Percentiles rank a stretch among this genome's conserved stretches.
These are phyloP conservation scores for Lepidocyrtoides sp. DNA, from an alignment of 2,888 invertebrate species.

Conservation along the genomic window DNA sequence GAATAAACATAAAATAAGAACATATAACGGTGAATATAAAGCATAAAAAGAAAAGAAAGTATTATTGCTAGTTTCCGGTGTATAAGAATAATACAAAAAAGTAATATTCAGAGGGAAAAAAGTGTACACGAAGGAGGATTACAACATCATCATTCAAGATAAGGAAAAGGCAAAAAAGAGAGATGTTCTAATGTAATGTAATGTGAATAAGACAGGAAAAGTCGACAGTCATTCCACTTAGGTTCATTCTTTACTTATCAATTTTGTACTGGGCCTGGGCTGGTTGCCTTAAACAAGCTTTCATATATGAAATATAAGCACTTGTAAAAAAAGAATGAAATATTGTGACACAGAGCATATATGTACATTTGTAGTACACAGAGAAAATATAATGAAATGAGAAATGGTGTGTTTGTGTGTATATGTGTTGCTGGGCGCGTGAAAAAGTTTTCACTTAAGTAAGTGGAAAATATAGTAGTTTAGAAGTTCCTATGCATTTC, in stretches of 20 bases:
- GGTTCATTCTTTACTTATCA: constrained; percentile 66
- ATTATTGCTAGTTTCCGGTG: not conserved
- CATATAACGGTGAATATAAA: not conserved
- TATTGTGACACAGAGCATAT: not conserved
- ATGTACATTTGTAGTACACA: not conserved
- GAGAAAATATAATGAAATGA: not conserved
- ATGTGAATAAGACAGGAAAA: constrained; percentile 55
- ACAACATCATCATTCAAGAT: constrained; percentile 51
- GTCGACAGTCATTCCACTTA: constrained; percentile 73
- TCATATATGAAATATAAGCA: constrained; percentile 40
- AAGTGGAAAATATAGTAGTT: constrained; percentile 31
- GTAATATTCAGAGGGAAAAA: not conserved
- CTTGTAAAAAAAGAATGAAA: not conserved
- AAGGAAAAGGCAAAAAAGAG: not conserved
- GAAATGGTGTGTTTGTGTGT: not conserved
- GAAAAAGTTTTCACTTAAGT: constrained; percentile 58
- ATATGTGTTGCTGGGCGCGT: too few species aligned
- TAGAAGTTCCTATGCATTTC: constrained; percentile 17
- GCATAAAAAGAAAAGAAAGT: not conserved
- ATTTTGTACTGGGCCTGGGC: constrained; percentile 57
- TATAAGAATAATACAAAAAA: not conserved
- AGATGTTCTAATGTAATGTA: constrained; percentile 53
- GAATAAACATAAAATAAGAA: not conserved
- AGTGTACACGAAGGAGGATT: constrained; percentile 10
- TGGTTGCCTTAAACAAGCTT: constrained; percentile 31